A percentile compares a stretch with the other conserved stretches of the same genome.
phyloP scores from a whole-genome alignment of 1,140 invertebrate genomes.

The Macrotrachela quadricornifera region DNA sequence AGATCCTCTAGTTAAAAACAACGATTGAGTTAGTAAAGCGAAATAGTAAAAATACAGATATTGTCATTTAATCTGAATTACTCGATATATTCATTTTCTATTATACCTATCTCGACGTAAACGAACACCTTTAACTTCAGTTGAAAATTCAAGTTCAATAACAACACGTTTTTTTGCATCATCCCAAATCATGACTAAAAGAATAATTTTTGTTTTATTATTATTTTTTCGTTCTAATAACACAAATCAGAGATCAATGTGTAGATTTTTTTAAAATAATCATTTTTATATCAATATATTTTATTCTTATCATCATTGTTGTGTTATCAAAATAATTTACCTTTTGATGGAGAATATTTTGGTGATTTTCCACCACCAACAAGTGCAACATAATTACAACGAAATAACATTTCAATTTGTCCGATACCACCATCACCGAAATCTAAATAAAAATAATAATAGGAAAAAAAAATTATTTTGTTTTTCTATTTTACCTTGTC shows the following conservation, averaged over 20 bases:
- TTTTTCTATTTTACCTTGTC: conserved; percentile 46
- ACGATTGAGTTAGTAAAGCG: no score
- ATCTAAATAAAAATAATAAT: conserved; percentile 18
- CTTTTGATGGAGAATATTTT: conserved; percentile 73
- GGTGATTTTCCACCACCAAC: conserved; percentile 75
- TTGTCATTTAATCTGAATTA: no score
- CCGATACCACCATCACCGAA: conserved; percentile 54
- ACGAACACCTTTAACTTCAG: conserved; percentile 64
- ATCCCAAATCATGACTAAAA: conserved; percentile 82
- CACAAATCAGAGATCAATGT: no score
- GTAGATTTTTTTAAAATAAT: not conserved
- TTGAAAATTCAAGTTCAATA: conserved; percentile 75
- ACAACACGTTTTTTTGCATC: conserved; percentile 77
- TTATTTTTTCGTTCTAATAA: no score
- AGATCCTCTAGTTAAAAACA: no score
- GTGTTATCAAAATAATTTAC: conserved; percentile 24
- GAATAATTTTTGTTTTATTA: conserved; percentile 11
- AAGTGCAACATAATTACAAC: conserved; percentile 85
- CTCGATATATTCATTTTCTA: no score
- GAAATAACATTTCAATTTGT: conserved; percentile 88
- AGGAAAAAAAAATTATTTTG: not conserved
- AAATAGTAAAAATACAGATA: no score
- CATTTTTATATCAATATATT: not conserved
- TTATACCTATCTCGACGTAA: conserved; percentile 53
- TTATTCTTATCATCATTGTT: not conserved